These are phyloP conservation scores for Trissolcus basalis DNA, from an alignment of 1,140 invertebrate genomes.

Conservation along the genomic window DNA sequence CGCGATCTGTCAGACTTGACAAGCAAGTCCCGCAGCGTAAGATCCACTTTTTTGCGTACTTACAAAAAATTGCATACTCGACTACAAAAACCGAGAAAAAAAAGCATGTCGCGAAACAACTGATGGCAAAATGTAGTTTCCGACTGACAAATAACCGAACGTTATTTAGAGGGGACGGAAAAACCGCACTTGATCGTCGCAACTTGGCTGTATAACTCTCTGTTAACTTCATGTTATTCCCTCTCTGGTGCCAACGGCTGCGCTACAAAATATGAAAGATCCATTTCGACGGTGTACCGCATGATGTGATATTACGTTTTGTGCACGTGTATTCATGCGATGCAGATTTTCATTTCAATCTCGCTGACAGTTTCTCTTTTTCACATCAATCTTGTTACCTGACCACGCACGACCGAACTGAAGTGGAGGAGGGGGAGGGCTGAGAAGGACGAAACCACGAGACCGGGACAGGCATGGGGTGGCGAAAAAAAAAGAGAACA, in stretches of 20 bases:
- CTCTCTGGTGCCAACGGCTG: constrained; percentile 13
- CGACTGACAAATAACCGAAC: constrained; percentile 26
- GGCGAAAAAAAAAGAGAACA: constrained; percentile 3
- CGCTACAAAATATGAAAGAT: constrained; percentile 35
- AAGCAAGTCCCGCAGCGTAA: too few species aligned
- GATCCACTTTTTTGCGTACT: too few species aligned
- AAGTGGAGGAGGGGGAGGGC: background rate
- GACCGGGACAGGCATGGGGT: too few species aligned
- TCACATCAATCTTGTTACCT: constrained; percentile 54
- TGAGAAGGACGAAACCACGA: too few species aligned
- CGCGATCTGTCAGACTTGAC: too few species aligned
- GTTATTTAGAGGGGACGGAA: constrained; percentile 13
- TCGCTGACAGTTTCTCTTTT: constrained; percentile 53
- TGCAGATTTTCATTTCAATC: constrained; percentile 53
- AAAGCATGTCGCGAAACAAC: too few species aligned
- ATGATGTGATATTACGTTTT: constrained; percentile 54
- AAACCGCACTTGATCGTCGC: constrained; percentile 42
- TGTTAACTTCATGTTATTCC: constrained; percentile 42
- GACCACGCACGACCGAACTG: constrained; percentile 39
- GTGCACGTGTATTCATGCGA: constrained; percentile 41
- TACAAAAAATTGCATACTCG: too few species aligned
- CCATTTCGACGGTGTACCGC: constrained; percentile 45
- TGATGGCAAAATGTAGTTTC: background rate
- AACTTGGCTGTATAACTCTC: constrained; percentile 39
- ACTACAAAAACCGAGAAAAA: too few species aligned